phyloP scores from a whole-genome alignment of 2,888 invertebrate genomes.

The Calameuta filiformis region DNA sequence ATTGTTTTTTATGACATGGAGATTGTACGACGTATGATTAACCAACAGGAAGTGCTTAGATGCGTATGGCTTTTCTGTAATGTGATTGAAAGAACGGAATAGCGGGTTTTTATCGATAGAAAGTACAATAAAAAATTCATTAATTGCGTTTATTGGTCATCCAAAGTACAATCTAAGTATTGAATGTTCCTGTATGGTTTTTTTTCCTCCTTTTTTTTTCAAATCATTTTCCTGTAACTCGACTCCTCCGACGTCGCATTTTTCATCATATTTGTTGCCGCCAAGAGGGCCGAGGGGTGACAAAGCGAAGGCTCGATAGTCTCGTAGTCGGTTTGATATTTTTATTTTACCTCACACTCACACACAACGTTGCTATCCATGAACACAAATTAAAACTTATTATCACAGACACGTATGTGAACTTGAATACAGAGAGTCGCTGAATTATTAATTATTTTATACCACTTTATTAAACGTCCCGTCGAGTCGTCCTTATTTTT shows the following conservation, averaged over 20 bases:
- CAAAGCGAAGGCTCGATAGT: background rate
- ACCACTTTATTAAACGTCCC: background rate
- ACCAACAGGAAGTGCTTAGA: background rate
- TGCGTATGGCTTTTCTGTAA: background rate
- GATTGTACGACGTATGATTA: background rate
- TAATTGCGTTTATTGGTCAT: background rate
- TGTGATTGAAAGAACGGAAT: background rate
- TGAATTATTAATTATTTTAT: background rate
- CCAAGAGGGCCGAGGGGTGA: background rate
- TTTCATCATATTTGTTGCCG: background rate
- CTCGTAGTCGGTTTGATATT: background rate
- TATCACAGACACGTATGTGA: conserved; percentile 32
- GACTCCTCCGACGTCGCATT: background rate
- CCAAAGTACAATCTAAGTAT: background rate
- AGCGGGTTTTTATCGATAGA: background rate
- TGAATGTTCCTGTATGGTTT: background rate
- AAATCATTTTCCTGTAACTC: background rate
- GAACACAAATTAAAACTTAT: conserved; percentile 34
- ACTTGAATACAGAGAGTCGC: conserved; percentile 4
- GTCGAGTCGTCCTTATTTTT: background rate
- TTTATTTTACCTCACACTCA: background rate
- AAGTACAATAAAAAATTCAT: background rate
- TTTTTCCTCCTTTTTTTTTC: too few relatives aligned
- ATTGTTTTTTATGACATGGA: background rate
- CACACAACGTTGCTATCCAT: conserved; percentile 3